Evolutionary conservation across 92 coral and sea anemone species (phyloP), one percentile per base, ranked within the genome.

Genomic region (Phenganax subtilis): DNA sequence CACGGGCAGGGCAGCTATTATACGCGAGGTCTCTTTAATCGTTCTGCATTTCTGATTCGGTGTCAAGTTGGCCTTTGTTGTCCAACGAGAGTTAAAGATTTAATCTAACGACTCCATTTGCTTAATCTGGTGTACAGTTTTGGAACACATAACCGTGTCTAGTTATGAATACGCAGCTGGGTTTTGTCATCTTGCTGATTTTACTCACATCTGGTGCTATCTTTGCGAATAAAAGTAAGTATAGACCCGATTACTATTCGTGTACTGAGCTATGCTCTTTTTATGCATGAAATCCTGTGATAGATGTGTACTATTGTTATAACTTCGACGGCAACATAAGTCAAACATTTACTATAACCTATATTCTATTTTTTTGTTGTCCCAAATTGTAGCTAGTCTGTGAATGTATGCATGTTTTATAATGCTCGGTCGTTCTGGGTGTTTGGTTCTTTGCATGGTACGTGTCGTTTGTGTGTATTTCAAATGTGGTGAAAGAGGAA

Each of bases 1-100:
- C 29, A 25, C 70, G 70, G 29, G 20, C 70, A 17, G 70, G 27
- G 8, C 37, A 17, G 37, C 70, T 44, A 64, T 62, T 12, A 64
- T 37, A 64, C 29, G 29, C 29, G 27, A 64, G 29, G 20, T 28
- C 25, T 31, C 30, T 11, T 64, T 8, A 7, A 64, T n/a, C 10
- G 27, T 64, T 20, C 70, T 17, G 12, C 37, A 64, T 0, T 17
- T n/a, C 47, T 64, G 47, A 30, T n/a, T 64, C 29, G 70, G 70
- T 64, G 70, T 64, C 70, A 28, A 64, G 70, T 64, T 30, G 29
- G 37, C 70, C 10, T 64, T 64, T 64, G 47, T 37, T 37, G 70
- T 64, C 8, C 70, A 11, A 7, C 25, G 0, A 64, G 17, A 64
- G 29, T n/a, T 64, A 11, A 17, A 12, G 37, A 17, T 25, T 64